These are phyloP conservation scores for Ectropis grisescens DNA, from an alignment of 1,140 invertebrate species.

Conservation along the genomic window DNA sequence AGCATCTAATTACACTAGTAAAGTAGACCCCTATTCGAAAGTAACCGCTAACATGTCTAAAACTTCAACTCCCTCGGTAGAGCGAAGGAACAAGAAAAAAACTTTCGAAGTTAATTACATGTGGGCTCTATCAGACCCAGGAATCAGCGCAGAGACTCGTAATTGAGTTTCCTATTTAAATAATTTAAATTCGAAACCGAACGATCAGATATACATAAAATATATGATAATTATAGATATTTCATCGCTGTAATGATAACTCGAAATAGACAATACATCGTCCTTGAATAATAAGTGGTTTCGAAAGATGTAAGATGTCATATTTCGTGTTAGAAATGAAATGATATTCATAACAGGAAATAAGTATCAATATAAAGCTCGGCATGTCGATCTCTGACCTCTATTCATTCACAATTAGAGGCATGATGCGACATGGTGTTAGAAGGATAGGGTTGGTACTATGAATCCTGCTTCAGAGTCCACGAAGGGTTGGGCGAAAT, in stretches of 20 bases:
- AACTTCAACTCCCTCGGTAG: conserved; percentile 14
- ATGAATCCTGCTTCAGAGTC: too few species aligned
- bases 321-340: conserved; percentile 18
- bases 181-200: conserved; percentile 24
- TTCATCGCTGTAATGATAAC: too few species aligned
- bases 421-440: conserved; percentile 35
- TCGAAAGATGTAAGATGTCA: too few species aligned
- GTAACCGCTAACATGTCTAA: conserved; percentile 26
- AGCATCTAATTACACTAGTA: too few species aligned
- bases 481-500: too few species aligned
- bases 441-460: too few species aligned
- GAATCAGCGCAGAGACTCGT: conserved; percentile 21
- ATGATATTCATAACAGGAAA: conserved; percentile 42
- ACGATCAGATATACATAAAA: conserved; percentile 13
- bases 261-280: too few species aligned
- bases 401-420: conserved; percentile 61
- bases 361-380: conserved; percentile 30
- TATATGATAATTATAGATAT: too few species aligned
- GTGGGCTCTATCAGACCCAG: conserved; percentile 28
- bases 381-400: conserved; percentile 50
- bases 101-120: conserved; percentile 36
- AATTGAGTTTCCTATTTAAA: conserved; percentile 43
- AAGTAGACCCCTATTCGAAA: too few species aligned
- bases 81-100: too few species aligned
- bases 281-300: too few species aligned